Percentiles rank a stretch among this genome's conserved stretches.
phyloP scores from a whole-genome alignment of 1,140 invertebrate species.

The Acyrthosiphon pisum region DNA sequence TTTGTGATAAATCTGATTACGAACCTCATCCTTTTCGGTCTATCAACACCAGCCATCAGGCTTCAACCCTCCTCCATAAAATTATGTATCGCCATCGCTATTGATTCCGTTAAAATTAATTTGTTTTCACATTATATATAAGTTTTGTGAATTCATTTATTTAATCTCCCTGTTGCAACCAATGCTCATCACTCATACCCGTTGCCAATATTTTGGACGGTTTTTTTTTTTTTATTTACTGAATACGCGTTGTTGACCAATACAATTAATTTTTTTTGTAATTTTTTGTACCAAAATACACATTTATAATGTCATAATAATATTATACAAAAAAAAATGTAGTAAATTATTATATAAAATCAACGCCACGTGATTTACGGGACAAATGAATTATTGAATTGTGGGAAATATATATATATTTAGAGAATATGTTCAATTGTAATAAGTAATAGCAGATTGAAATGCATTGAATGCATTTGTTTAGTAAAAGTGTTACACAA shows the following conservation, averaged over 20 bases:
- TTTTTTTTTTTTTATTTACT: background rate
- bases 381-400: background rate
- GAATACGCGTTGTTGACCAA: conserved; percentile 1
- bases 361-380: background rate
- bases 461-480: too few relatives aligned
- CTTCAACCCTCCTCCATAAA: background rate
- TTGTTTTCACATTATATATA: conserved; percentile 17
- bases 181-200: background rate
- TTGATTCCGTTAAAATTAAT: conserved; percentile 19
- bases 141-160: conserved; percentile 17
- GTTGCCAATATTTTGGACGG: background rate
- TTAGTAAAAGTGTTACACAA: too few relatives aligned
- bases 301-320: background rate
- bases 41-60: background rate
- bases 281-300: background rate
- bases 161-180: conserved; percentile 6
- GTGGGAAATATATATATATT: background rate
- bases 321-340: background rate
- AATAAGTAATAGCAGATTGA: too few relatives aligned
- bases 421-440: background rate
- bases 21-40: background rate
- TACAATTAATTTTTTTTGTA: background rate
- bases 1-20: conserved; percentile 38
- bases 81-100: background rate
- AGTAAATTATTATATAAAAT: background rate